Base-by-base conservation (phyloP, 1,140 invertebrate species). In the Tetramorium alpestre region DNA sequence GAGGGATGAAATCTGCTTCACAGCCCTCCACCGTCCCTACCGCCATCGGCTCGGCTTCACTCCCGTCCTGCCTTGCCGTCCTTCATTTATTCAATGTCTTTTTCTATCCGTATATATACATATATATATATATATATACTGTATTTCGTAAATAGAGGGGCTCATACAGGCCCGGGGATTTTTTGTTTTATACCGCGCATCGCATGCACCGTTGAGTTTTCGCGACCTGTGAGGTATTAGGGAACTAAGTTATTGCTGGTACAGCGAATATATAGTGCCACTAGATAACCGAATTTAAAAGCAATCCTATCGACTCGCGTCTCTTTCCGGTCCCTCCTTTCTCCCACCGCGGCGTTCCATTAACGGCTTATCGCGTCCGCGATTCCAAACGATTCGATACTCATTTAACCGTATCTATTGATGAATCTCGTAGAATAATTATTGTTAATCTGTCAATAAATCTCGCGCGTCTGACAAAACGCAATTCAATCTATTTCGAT, bases 1-100 rank as follows among this genome's bases (percentile, higher is more conserved):
- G 88, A 81, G 89, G 81, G 89, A 81, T 90, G 62, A 90, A 90
- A 90, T 90, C 89, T 90, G 89, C 89, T 81, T 73, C 69, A 13
- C 76, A 75, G 56, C 76, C 22, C 73, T 75, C 47, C 18, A 18
- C 62, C 70, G 16, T 78, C 33, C 60, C 41, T 58, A 13, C 73
- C 38, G 3, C 38, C 62, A 69, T 54, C 80, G 67, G 47, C 41
- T 70, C 58, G 33, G 13, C 13, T 72, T 78, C 44, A 33, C 67
- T 78, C 33, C 22, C 85, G n/a, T 41, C 49, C 49, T 78, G 28
- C 22, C 22, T 76, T 64, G 41, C 41, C n/a, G 13, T 56, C 73
- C 62, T 38, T 81, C 75, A 56, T 67, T 86, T 80, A 65, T 56
- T 80, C 60, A 58, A 1, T 56, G 41, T 65, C 62, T 86, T 54